A percentile compares a stretch with the other conserved stretches of the same genome.
Conservation (phyloP, 2,888 invertebrate species). For the Dynastes grantii region DNA sequence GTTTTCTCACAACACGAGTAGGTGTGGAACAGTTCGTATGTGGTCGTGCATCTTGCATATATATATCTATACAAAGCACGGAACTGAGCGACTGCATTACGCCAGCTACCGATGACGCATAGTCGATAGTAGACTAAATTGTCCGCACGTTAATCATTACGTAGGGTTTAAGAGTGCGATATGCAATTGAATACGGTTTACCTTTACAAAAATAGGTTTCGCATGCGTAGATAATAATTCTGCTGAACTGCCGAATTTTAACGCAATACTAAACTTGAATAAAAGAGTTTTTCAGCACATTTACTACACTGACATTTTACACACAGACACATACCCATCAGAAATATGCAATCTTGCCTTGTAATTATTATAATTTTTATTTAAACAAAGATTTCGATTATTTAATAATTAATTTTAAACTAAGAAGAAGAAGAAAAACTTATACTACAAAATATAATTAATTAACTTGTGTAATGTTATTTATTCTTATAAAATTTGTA, state of each 20-base stretch:
- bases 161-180: too few relatives aligned
- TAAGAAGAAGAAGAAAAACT: constrained; percentile 1
- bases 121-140: too few relatives aligned
- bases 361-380: constrained; percentile 32
- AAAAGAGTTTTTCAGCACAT: constrained; percentile 20
- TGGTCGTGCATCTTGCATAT: too few relatives aligned
- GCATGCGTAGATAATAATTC: too few relatives aligned
- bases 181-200: too few relatives aligned
- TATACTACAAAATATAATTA: constrained; percentile 28
- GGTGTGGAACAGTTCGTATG: too few relatives aligned
- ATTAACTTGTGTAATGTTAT: constrained; percentile 37
- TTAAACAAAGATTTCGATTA: constrained; percentile 39
- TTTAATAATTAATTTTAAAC: constrained; percentile 32
- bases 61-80: too few relatives aligned
- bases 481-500: constrained; percentile 47
- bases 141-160: too few relatives aligned
- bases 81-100: too few relatives aligned
- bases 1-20: too few relatives aligned
- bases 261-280: constrained; percentile 19
- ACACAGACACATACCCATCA: constrained; percentile 24
- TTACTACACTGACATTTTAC: neutral
- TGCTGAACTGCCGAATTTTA: constrained; percentile 14
- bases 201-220: too few relatives aligned
- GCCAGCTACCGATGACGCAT: too few relatives aligned
- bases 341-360: constrained; percentile 63